Base-by-base conservation (phyloP, 2,888 invertebrate genomes). In the Scelioninae gen. 2 region DNA sequence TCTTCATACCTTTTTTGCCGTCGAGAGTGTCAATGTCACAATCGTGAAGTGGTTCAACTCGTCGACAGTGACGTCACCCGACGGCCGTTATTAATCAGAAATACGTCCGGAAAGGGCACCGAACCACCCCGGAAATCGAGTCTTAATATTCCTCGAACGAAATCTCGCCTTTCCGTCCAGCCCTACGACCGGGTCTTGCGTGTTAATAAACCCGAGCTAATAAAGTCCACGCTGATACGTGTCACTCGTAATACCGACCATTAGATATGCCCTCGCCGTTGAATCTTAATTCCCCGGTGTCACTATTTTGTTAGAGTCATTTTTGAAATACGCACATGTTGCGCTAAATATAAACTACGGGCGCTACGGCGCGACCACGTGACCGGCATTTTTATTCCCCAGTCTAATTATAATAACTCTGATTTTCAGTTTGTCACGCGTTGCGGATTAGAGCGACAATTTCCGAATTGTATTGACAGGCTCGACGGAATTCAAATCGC, bases 121-220 rank as follows among this genome's bases (percentile, higher is more conserved):
- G 64, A 13, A 60, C 53, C 45, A 74, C 60, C 73, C 71, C 79
- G 81, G 81, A 81, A 81, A 77, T 77, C 58, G 58, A 63, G 75
- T 61, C 74, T 81, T 81, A 81, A 77, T 81, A 81, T 81, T 81
- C 81, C 58, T 65, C 41, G 58, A 72, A 74, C 76, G 77, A 78
- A 55, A 69, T 73, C 69, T 35, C 75, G 77, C 75, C 48, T 80
- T 79, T 79, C 79, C 81, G 77, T 76, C 73, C 58, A 73, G 73
- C 76, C 70, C 45, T 68, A 57, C 65, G 71, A 71, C 71, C 71
- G 68, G 69, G 67, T 16, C 73, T 72, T 67, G 48, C 74, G 72
- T 73, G 74, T 73, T 70, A 76, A 78, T 75, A 73, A 73, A 74
- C 72, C 72, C 71, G 74, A 70, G 73, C 74, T 67, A 46, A 70